Conservation (phyloP, 2,113 vertebrate genomes). For the Lonchura striata region DNA sequence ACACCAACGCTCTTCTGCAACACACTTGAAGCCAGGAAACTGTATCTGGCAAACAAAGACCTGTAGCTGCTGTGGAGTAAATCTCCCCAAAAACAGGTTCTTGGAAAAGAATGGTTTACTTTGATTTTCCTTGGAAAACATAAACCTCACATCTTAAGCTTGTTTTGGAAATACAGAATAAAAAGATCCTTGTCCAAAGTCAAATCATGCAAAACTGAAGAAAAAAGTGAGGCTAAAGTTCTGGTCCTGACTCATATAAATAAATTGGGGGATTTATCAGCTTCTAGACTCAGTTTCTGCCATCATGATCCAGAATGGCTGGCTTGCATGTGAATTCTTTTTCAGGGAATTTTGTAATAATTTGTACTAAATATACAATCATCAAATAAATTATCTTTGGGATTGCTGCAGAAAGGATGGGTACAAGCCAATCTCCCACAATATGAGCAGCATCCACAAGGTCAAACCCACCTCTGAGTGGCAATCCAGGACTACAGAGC, state of each 20-base stretch:
- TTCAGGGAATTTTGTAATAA: neutral
- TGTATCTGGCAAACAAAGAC: neutral
- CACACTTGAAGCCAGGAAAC: neutral
- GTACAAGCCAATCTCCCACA: neutral
- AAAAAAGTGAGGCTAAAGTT: neutral
- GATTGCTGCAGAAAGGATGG: neutral
- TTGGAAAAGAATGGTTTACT: neutral
- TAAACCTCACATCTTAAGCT: neutral
- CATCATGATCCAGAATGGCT: neutral
- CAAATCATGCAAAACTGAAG: neutral
- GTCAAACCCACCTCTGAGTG: neutral
- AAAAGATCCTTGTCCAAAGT: neutral
- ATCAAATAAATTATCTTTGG: neutral
- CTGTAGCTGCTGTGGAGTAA: neutral
- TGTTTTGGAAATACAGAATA: neutral
- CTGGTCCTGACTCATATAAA: neutral
- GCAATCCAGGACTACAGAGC: neutral
- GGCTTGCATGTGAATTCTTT: neutral
- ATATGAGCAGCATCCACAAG: neutral
- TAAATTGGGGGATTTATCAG: neutral
- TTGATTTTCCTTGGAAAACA: neutral
- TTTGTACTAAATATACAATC: neutral
- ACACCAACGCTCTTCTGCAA: neutral
- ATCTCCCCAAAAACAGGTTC: neutral
- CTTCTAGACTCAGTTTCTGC: neutral